Base-by-base conservation (phyloP, 2,888 invertebrate genomes). In the Dolichomitus sp. region DNA sequence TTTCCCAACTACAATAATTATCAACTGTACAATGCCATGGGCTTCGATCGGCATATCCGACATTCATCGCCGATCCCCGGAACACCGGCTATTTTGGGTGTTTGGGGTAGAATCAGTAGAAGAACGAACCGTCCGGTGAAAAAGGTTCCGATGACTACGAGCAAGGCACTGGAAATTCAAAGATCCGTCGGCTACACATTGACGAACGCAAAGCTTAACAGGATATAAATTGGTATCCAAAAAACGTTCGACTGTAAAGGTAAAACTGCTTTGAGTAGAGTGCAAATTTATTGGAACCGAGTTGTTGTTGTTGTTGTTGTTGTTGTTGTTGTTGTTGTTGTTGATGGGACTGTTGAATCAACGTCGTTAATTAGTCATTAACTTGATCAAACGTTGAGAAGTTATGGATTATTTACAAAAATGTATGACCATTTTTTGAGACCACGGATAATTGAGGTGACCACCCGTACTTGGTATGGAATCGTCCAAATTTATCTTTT, bases 151-250 rank as follows among this genome's bases (percentile, higher is more conserved):
- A 77, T n/a, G 9, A 52, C 40, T 27, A 52, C 40, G 19, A 45
- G 70, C 50, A 81, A 70, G n/a, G 59, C 75, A 48, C 11, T 63
- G 14, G 63, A 72, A 14, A 75, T 83, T n/a, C 66, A 81, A 73
- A 82, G 79, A 11, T 72, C 85, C 9, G 48, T 82, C 23, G 79
- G 79, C 19, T 86, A 84, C 57, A 23, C 77, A 9, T n/a, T 81
- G 54, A 84, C 48, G 27, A 77, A 83, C 52, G 65, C 80, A 14
- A 81, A 54, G 69, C 63, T 85, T 11, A 73, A 73, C 69, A 85
- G 86, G 80, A 84, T 84, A 82, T 87, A 85, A 74, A 81, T 48
- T 69, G 66, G 77, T 52, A n/a, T n/a, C n/a, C n/a, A n/a, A n/a
- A n/a, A 52, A 48, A 37, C 45, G 40, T 11, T 42, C 37, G n/a